Base-by-base conservation (phyloP, 2,113 vertebrate genomes). In the Gobiocypris rarus region DNA sequence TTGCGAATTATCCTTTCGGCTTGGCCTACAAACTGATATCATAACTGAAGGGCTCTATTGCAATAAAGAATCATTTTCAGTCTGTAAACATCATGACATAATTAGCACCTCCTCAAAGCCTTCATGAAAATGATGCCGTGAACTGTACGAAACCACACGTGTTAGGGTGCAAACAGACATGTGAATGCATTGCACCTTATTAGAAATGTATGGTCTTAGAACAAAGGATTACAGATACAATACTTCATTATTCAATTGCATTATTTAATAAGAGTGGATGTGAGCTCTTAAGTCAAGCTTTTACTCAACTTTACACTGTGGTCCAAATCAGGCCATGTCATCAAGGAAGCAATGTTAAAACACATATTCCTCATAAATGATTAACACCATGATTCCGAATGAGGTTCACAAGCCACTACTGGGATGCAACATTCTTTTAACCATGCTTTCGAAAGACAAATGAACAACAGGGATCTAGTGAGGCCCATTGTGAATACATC, bases 321-420 rank as follows among this genome's bases (percentile, higher is more conserved):
- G 69, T 56, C 41, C 65, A 58, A 79, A 28, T n/a, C 63, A 77
- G 19, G 41, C 24, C 38, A 31, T 38, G 22, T 41, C 52, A 74
- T 75, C 9, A 38, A 81, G 48, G 34, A 61, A 50, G 63, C 26
- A 81, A 24, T 59, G 15, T 34, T 75, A 84, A 84, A 54, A 81
- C 69, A 38, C 26, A 84, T 26, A 75, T 59, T 43, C 50, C 11
- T 73, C 50, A 73, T 79, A 45, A 61, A 73, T 70, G 2, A 80
- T 65, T 65, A 50, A 65, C 24, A 50, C 38, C 13, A 24, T 28
- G 38, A 11, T 48, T 82, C 54, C 50, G 58, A 75, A 67, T 63
- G 15, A 19, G 54, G 59, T 70, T 4, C n/a, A 76, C 34, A 56
- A 78, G n/a, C 4, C n/a, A 73, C 54, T 78, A 78, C 61, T 77